A percentile compares a stretch with the other conserved stretches of the same genome.
These are phyloP conservation scores for Falco naumanni DNA, from an alignment of 2,797 vertebrate genomes.

Conservation along the genomic window DNA sequence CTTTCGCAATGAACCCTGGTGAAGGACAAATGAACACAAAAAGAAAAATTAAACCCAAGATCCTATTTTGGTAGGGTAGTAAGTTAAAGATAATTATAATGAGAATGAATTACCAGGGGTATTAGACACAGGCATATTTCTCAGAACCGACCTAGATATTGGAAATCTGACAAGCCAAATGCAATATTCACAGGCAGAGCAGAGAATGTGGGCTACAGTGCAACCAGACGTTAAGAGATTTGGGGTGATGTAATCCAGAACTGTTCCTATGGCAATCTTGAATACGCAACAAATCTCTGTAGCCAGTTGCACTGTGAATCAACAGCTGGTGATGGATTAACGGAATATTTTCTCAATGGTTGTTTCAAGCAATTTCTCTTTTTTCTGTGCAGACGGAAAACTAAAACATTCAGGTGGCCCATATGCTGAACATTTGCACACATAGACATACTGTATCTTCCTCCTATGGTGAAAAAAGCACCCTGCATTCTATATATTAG, in stretches of 20 bases:
- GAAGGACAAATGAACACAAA: not conserved
- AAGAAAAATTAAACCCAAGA: not conserved
- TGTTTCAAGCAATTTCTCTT: constrained; percentile 16
- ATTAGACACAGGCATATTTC: not conserved
- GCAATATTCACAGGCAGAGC: not conserved
- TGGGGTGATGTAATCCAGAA: not conserved
- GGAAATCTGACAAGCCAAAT: not conserved
- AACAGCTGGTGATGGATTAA: constrained; percentile 46
- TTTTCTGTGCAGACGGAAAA: not conserved
- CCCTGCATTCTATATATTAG: not conserved
- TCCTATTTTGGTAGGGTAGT: not conserved
- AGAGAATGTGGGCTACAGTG: not conserved
- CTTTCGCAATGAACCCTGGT: not conserved
- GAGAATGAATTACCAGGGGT: not conserved
- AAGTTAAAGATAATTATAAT: not conserved
- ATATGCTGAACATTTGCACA: not conserved
- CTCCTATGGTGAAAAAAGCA: not conserved
- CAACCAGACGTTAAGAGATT: not conserved
- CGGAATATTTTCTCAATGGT: constrained; percentile 10
- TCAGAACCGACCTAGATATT: not conserved
- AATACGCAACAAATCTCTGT: constrained; percentile 10
- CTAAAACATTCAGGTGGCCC: not conserved
- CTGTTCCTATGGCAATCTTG: not conserved
- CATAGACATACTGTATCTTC: not conserved
- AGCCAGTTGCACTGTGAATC: not conserved